Evolutionary conservation across 1,140 invertebrate species (phyloP).

Genomic region (Drosophila fuyamai): DNA sequence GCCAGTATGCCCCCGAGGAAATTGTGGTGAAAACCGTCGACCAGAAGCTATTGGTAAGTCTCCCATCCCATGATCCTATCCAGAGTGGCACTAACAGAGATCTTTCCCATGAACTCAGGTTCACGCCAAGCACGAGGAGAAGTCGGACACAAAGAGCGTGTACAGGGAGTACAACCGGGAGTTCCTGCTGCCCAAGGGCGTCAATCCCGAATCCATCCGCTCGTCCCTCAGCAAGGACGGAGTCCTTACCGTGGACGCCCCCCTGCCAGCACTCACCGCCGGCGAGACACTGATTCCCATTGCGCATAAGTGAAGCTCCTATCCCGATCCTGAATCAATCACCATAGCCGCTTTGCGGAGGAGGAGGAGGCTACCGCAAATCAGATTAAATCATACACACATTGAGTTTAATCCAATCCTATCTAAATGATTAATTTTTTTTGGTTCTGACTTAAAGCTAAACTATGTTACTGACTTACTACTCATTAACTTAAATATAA

Average conservation of each 20-base stretch:
- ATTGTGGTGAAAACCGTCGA: slow-evolving; percentile 98
- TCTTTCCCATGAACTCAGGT: slow-evolving; percentile 87
- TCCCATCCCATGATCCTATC: too few relatives aligned
- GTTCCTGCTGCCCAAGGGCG: slow-evolving; percentile 96
- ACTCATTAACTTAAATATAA: slow-evolving; percentile 83
- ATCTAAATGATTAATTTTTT: slow-evolving; percentile 52
- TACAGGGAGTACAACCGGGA: slow-evolving; percentile 98
- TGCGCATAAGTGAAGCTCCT: slow-evolving; percentile 88
- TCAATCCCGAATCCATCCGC: slow-evolving; percentile 96
- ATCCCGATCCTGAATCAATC: slow-evolving; percentile 1
- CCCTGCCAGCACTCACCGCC: slow-evolving; percentile 90
- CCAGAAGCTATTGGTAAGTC: slow-evolving; percentile 95
- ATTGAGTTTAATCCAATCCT: slow-evolving; percentile 39
- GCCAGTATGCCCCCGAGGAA: slow-evolving; percentile 97
- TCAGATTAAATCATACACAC: slow-evolving; percentile 35
- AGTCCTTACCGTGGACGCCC: slow-evolving; percentile 96
- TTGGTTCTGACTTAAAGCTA: slow-evolving; percentile 67
- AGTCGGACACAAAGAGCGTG: slow-evolving; percentile 96
- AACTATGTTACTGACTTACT: slow-evolving; percentile 80
- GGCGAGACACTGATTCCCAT: slow-evolving; percentile 93
- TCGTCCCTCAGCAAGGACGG: slow-evolving; percentile 96
- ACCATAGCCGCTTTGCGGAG: slow-evolving; percentile 5
- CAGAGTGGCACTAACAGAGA: slow-evolving; percentile 3
- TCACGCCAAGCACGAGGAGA: slow-evolving; percentile 98
- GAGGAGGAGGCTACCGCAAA: slow-evolving; percentile 24